Evolutionary conservation across 2,888 invertebrate genomes (phyloP).

Genomic region (Pachycephus smyrnensis): DNA sequence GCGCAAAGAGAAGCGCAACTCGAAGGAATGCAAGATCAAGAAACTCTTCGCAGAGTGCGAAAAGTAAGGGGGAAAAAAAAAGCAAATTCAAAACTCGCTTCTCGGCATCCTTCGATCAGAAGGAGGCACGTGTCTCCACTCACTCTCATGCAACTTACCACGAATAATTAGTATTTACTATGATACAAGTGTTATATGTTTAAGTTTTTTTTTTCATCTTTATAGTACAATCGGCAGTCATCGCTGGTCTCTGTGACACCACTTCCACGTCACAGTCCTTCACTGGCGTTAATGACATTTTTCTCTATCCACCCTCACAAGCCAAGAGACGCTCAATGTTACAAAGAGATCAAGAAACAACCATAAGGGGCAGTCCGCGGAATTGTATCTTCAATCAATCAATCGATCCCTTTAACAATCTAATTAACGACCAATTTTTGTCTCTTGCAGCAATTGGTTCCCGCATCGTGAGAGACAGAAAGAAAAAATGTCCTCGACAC

Average conservation of each 20-base stretch:
- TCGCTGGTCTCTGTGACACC: constrained; percentile 59
- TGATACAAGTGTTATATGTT: constrained; percentile 50
- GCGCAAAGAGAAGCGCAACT: neutral
- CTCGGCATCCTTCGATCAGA: neutral
- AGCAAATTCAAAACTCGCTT: neutral
- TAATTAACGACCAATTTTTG: neutral
- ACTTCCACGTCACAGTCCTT: constrained; percentile 32
- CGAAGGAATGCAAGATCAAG: neutral
- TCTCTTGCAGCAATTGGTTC: neutral
- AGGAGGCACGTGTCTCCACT: constrained; percentile 1
- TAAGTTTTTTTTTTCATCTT: constrained; percentile 35
- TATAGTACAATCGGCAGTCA: constrained; percentile 59
- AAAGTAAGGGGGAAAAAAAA: neutral
- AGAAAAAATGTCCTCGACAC: constrained; percentile 1
- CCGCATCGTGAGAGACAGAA: neutral
- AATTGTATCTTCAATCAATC: neutral
- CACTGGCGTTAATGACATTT: neutral
- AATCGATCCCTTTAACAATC: neutral
- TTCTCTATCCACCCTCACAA: neutral
- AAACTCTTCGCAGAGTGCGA: neutral
- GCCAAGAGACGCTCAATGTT: neutral
- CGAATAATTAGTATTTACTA: constrained; percentile 47
- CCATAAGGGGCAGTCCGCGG: neutral
- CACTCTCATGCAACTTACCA: constrained; percentile 14
- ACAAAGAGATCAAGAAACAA: neutral